These are phyloP conservation scores for Labeo rohita DNA, from an alignment of 2,113 vertebrate genomes.

Conservation along the genomic window DNA sequence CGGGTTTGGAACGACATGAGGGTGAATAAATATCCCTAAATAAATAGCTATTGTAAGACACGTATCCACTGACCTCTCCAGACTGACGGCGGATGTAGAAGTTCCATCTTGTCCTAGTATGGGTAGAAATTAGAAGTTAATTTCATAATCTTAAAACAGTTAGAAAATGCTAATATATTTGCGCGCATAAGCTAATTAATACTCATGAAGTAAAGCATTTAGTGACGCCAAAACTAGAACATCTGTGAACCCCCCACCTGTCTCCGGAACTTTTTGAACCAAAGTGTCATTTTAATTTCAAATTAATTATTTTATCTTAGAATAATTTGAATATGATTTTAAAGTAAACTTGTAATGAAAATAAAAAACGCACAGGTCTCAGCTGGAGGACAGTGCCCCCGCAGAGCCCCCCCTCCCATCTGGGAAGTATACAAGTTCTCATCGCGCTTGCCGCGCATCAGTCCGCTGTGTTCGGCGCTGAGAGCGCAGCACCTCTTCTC, in stretches of 20 bases:
- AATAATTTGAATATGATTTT: neutral
- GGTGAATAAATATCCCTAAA: too few species aligned
- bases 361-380: neutral
- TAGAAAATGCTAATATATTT: neutral
- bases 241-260: neutral
- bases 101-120: neutral
- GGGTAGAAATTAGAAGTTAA: neutral
- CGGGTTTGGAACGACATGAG: too few species aligned
- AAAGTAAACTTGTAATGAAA: neutral
- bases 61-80: neutral
- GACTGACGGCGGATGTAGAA: neutral
- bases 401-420: constrained; percentile 24
- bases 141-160: neutral
- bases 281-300: neutral
- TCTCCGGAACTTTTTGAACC: neutral
- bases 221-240: neutral
- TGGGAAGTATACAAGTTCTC: constrained; percentile 45
- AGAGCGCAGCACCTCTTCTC: constrained; percentile 25
- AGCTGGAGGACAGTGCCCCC: neutral
- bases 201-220: neutral
- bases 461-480: constrained; percentile 35
- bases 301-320: too few species aligned
- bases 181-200: neutral
- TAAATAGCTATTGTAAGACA: neutral
- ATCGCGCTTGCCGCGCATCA: constrained; percentile 48